Base-by-base conservation (phyloP, 2,113 vertebrate genomes). In the Hystrix cristata region DNA sequence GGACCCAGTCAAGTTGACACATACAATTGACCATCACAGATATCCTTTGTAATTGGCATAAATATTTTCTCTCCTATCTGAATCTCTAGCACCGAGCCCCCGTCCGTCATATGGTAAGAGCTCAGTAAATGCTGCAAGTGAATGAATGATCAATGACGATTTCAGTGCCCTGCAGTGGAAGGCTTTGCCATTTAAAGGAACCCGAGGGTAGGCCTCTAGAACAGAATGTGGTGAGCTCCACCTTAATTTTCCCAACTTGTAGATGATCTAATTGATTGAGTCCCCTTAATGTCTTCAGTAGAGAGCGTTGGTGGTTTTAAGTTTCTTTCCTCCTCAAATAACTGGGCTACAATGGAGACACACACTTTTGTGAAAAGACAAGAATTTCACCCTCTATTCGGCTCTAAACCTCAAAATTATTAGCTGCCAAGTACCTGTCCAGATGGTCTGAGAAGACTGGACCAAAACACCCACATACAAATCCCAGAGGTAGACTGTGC, bases 251-350 rank as follows among this genome's bases (percentile, higher is more conserved):
- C 23, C 90, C 85, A 69, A 62, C 46, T 92, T 78, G 23, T 81
- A 65, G 57, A 48, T 46, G 43, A 34, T 94, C 87, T 86, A 89
- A 93, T 95, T 87, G 67, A 88, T 90, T 71, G 51, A 34, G 53
- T 80, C 91, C 95, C 46, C 81, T 87, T 92, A 69, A 92, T 48
- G 29, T 82, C 79, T 59, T 91, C 78, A 64, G 62, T 59, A 71
- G 65, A 80, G 43, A 94, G 14, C 67, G 53, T 87, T 78, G 53
- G 51, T 91, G 64, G 46, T 79, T 93, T 90, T 83, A 90, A 59
- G 43, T 95, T 95, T 92, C 80, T 92, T 92, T 94, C 57, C 48
- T 88, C 55, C 48, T 90, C 57, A 55, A 80, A 90, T 64, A 69
- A 95, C n/a, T 51, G 3, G 80, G 51, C 10, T 80, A 8, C 81